Conservation (phyloP, 2,797 vertebrate species). For the Lacerta agilis region DNA sequence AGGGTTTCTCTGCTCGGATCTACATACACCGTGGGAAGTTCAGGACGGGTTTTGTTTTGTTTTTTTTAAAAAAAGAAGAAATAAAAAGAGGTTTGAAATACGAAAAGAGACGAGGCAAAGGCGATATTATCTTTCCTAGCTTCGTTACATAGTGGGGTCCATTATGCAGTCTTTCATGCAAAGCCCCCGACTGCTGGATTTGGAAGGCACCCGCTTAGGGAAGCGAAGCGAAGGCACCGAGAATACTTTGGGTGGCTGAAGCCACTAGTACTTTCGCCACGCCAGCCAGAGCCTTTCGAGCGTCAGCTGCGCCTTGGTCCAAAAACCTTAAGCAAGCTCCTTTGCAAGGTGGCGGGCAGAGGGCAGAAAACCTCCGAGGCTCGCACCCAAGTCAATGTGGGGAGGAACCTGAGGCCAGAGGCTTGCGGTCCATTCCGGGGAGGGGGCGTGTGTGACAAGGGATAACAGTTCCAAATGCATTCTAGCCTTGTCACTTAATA, state of each 20-base stretch:
- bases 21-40: slow-evolving; percentile 77
- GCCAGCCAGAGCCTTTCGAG: not conserved
- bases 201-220: slow-evolving; percentile 59
- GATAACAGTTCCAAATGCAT: not conserved
- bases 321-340: not conserved
- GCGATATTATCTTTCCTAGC: slow-evolving; percentile 62
- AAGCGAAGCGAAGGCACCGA: slow-evolving; percentile 61
- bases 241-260: slow-evolving; percentile 22
- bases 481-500: not conserved
- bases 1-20: slow-evolving; percentile 98
- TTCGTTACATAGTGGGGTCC: slow-evolving; percentile 68
- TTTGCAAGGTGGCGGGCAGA: not conserved
- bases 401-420: not conserved
- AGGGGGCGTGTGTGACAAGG: too few species aligned
- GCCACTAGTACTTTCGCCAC: too few species aligned
- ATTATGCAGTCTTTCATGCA: slow-evolving; percentile 65
- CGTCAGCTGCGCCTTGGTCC: not conserved
- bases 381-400: not conserved
- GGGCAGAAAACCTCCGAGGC: not conserved
- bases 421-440: not conserved
- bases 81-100: slow-evolving; percentile 63
- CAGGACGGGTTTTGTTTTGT: not conserved
- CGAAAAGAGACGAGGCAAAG: slow-evolving; percentile 53
- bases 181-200: slow-evolving; percentile 57
- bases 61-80: slow-evolving; percentile 26